Evolutionary conservation across 2,888 invertebrate species (phyloP), one percentile per base, ranked within the genome.

Genomic region (Andrena bicolor): DNA sequence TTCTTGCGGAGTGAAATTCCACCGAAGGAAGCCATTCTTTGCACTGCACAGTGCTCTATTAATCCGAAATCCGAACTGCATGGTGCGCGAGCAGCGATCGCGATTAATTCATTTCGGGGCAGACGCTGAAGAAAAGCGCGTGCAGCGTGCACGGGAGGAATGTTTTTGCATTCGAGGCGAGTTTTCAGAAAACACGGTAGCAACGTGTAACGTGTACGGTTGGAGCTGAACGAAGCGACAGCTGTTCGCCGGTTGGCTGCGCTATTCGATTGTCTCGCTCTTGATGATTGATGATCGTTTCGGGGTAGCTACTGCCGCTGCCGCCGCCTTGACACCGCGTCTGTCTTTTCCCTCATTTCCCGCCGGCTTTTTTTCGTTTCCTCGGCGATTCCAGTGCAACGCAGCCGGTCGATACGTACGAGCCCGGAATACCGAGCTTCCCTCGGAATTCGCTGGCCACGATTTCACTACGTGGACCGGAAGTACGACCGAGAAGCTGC

Each of bases 261-360:
- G 94, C 94, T 93, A 94, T 94, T 94, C 95, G 95, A 95, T 95
- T 95, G 95, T 94, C 94, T 93, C 94, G 94, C 91, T 91, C 91
- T 92, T 92, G 93, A 95, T 95, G 95, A 95, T 95, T 95, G 95
- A 95, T 95, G 95, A 95, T 95, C 94, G 93, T 94, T 94, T 94
- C 94, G 94, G 94, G 94, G 94, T 94, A 94, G 93, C 92, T 86
- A 87, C 94, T 94, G 92, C 90, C 75, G 85, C 84, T 85, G 88
- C 87, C 86, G 83, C 85, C 76, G 89, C 88, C 89, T 92, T 90
- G 88, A 89, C 91, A 91, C 86, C 86, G 86, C 86, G 86, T 88
- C 88, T 84, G 89, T 86, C 88, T 84, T 83, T 88, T 88, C 89
- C 87, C 85, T 89, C 86, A 88, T 87, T 86, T 86, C 84, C 86